Evolutionary conservation across 2,797 vertebrate genomes (phyloP), one percentile per base, ranked within the genome.

Genomic region (Enteromius treurensis): DNA sequence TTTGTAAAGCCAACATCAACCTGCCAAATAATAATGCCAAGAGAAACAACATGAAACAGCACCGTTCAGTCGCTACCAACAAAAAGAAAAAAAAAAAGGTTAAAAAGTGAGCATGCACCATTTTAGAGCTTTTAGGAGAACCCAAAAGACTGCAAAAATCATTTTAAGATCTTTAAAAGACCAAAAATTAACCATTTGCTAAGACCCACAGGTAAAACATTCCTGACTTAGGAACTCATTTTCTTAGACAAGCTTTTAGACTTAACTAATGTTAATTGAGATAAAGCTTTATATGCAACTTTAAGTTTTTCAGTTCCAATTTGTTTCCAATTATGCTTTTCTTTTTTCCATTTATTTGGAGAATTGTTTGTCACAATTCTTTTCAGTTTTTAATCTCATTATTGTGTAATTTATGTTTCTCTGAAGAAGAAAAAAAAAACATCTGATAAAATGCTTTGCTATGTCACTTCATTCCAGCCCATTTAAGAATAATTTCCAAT

Each of bases 21-120:
- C 87, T 75, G 87, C 89, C 86, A 90, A 90, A 93, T 91, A 89
- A 87, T 15, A 81, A 90, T 89, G 90, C 90, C 86, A 88, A 88
- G 81, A 89, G 70, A 88, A 83, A 90, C 90, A 89, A 89, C 89
- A 90, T 34, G 88, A 86, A 87, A 84, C 79, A 82, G 87, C 83
- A 86, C 80, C 69, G 86, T 88, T 90, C 71, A 1, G 86, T 79
- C 90, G 85, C 81, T 68, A 62, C 86, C 88, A 85, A 80, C 23
- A 58, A 53, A 58, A n/a, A 58, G 8, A 0, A 51, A 55, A 89
- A 89, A 91, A 85, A 76, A 84, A 81, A 85, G 77, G 79, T 89
- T 90, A 74, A 83, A 87, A 79, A 85, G 60, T 84, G 83, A 88
- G 77, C 80, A 87, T 74, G 88, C 81, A 83, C 83, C 84, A 60